A percentile compares a stretch with the other conserved stretches of the same genome.
Conservation (phyloP, 1,140 invertebrate genomes). For the Hycleus phaleratus region DNA sequence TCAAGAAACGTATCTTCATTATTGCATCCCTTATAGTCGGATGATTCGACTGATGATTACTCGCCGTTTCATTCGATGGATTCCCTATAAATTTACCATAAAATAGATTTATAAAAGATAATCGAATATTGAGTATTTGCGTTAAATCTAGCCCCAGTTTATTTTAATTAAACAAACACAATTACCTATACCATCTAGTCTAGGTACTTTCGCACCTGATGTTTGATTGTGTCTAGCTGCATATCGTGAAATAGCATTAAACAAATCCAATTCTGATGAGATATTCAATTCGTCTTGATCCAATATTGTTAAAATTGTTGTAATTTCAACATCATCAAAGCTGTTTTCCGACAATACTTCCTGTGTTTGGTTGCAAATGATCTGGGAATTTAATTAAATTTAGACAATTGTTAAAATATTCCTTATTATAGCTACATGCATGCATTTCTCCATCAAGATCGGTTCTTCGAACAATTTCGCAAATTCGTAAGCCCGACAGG, state of each 20-base stretch:
- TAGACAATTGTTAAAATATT: neutral
- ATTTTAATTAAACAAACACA: conserved; percentile 31
- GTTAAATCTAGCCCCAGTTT: neutral
- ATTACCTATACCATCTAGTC: conserved; percentile 40
- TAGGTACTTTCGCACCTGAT: conserved; percentile 39
- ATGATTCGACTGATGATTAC: conserved; percentile 18
- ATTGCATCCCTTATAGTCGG: conserved; percentile 44
- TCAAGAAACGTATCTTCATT: conserved; percentile 65
- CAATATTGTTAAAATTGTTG: conserved; percentile 64
- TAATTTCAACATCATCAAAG: conserved; percentile 66
- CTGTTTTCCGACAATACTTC: conserved; percentile 64
- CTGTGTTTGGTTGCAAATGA: conserved; percentile 66
- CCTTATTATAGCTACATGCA: conserved; percentile 46
- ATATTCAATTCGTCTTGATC: conserved; percentile 65
- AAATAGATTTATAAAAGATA: neutral
- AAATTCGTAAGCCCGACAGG: conserved; percentile 77
- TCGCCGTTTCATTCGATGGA: conserved; percentile 19
- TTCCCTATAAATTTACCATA: conserved; percentile 8
- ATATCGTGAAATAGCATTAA: conserved; percentile 63
- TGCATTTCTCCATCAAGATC: conserved; percentile 69
- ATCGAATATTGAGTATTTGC: neutral
- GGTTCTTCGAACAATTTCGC: conserved; percentile 76
- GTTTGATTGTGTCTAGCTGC: conserved; percentile 43
- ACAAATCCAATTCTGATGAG: conserved; percentile 65
- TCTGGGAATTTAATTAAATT: conserved; percentile 35